Conservation (phyloP, 2,113 vertebrate species). For the Antidorcas marsupialis region DNA sequence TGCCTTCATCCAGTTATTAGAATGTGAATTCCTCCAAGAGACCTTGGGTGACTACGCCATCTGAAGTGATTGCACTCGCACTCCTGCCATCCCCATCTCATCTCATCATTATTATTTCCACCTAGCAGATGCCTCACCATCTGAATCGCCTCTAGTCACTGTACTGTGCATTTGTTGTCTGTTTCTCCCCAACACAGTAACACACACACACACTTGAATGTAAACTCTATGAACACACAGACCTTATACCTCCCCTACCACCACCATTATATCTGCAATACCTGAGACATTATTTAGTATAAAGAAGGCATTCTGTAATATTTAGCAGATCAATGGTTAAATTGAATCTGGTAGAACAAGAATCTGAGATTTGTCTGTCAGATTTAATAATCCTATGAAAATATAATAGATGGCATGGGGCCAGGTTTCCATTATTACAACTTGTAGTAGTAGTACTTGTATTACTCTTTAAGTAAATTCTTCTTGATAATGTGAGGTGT, state of each 20-base stretch:
- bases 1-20: background rate
- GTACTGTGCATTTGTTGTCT: background rate
- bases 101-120: background rate
- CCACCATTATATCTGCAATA: background rate
- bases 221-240: background rate
- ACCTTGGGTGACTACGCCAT: background rate
- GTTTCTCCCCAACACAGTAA: background rate
- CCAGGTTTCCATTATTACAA: background rate
- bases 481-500: background rate
- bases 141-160: background rate
- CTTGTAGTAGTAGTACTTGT: background rate
- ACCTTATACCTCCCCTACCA: background rate
- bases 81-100: background rate
- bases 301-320: background rate
- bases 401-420: background rate
- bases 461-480: background rate
- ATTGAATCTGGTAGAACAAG: background rate
- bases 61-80: background rate
- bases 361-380: background rate
- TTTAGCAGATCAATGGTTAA: background rate
- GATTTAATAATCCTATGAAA: background rate
- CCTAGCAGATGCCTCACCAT: background rate
- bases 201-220: background rate
- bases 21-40: background rate
- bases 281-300: background rate